Conservation (phyloP, 2,888 invertebrate species). For the Drosophila macrospina region DNA sequence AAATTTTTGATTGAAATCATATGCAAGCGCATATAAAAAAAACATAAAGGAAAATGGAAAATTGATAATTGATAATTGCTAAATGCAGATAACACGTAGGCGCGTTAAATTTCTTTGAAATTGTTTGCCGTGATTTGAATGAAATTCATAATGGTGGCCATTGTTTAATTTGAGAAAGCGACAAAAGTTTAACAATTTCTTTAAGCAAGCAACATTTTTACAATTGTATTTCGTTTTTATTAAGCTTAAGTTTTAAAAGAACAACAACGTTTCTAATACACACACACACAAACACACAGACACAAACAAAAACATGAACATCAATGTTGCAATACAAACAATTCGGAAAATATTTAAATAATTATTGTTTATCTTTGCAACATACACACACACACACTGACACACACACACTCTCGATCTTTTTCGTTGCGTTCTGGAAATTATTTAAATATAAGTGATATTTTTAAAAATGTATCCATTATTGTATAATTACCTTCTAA, state of each 20-base stretch:
- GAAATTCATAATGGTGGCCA: constrained; percentile 85
- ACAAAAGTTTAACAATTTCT: constrained; percentile 66
- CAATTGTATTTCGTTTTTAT: constrained; percentile 81
- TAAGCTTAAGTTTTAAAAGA: constrained; percentile 72
- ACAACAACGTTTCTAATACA: constrained; percentile 39
- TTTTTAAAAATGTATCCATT: constrained; percentile 76
- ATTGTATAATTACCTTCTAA: constrained; percentile 77
- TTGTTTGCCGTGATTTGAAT: constrained; percentile 83
- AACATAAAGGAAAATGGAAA: constrained; percentile 21
- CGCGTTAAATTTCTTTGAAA: constrained; percentile 75
- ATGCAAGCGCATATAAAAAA: constrained; percentile 23
- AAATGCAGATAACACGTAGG: constrained; percentile 42
- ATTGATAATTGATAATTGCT: constrained; percentile 15
- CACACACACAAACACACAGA: constrained; percentile 19
- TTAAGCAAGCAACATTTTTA: constrained; percentile 70
- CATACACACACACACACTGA: constrained; percentile 21
- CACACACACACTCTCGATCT: constrained; percentile 53
- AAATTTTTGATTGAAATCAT: constrained; percentile 16
- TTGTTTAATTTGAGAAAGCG: constrained; percentile 76
- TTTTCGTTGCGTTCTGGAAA: constrained; percentile 82
- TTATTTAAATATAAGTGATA: constrained; percentile 82
- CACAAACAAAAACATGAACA: constrained; percentile 14
- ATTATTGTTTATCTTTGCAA: constrained; percentile 53
- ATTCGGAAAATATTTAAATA: constrained; percentile 12
- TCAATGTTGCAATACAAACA: constrained; percentile 6